Base-by-base conservation (phyloP, 1,140 invertebrate species). In the Zophobas atratus region DNA sequence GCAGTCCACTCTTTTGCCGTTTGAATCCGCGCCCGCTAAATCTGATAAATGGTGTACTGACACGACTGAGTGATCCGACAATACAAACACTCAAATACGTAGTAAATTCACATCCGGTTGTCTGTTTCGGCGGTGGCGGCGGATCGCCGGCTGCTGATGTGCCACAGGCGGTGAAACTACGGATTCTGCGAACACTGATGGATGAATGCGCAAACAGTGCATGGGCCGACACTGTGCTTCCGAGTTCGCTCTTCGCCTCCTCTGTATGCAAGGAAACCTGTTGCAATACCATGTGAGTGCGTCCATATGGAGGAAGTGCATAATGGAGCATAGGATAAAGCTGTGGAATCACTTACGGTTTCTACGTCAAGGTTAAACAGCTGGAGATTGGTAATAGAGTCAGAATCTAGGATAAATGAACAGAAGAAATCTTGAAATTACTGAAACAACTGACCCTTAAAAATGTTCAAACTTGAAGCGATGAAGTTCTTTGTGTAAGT, bases 61-160 rank as follows among this genome's bases (percentile, higher is more conserved):
- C 83, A 84, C 84, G 80, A 84, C 81, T 84, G 82, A 85, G 82
- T 84, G 84, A 85, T 85, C 84, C 83, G 81, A 85, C 84, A 85
- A 85, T 85, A 84, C 84, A 84, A 85, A 85, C 84, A 84, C 84
- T 85, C 84, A 84, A 85, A 85, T 85, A 84, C 84, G 81, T 85
- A 84, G 82, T 85, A 85, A 85, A 85, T 85, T 84, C 84, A 81
- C 83, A 85, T 85, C 83, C 84, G 84, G 78, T 80, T 56, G 71
- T 78, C 80, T 75, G 76, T 77, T 80, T 76, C 60, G 72, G 72
- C 78, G 75, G 79, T 70, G 77, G 75, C 76, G 76, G 78, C 32
- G 36, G 77, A 38, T 63, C 55, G 76, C 56, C 56, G 75, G 70
- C 74, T 20, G 20, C 20, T 55, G 56, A 73, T 53, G 76, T 71